Evolutionary conservation across 2,797 vertebrate genomes (phyloP), one percentile per base, ranked within the genome.

Genomic region (Emydoidea blandingii): DNA sequence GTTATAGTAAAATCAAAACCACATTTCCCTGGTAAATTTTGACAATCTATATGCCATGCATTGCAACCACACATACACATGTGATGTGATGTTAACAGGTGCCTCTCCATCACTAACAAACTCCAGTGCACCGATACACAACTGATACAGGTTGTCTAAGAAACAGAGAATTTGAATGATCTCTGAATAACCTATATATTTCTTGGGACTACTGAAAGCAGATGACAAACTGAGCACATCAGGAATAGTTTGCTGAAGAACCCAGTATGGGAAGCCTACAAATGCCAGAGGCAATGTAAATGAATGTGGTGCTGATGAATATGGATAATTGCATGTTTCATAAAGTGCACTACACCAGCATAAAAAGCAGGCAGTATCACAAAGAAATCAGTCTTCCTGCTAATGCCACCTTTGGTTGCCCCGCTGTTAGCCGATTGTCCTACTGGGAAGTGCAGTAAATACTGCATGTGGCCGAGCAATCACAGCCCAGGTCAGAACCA

Each of bases 1-100:
- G n/a, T 23, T 41, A 23, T 23, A 41, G 96, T 96, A 97, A 96
- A 97, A 97, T 97, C 95, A 97, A 95, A 97, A 97, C 96, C 97
- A 97, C 90, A 97, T 97, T 96, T 96, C 96, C 95, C 95, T 97
- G 96, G 96, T 95, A 96, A 97, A 96, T 95, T 94, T 80, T 97
- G 96, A 97, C 96, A 97, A 96, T 94, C 93, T 96, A 92, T 96
- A 97, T 96, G 95, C 96, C 96, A 95, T 97, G 96, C 95, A 96
- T 97, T 97, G 94, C 94, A 97, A 93, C 97, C 95, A 96, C 96
- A 95, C 96, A 95, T 96, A 97, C 93, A 96, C 93, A 97, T 95
- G 95, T 97, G 96, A 97, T 96, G 49, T 50, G 50, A 50, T 97
- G 96, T 94, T 97, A 97, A 95, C 95, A 97, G 95, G 96, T 97